These are phyloP conservation scores for Microcebus lehilahytsara DNA, from an alignment of 2,113 vertebrate species.

Conservation along the genomic window DNA sequence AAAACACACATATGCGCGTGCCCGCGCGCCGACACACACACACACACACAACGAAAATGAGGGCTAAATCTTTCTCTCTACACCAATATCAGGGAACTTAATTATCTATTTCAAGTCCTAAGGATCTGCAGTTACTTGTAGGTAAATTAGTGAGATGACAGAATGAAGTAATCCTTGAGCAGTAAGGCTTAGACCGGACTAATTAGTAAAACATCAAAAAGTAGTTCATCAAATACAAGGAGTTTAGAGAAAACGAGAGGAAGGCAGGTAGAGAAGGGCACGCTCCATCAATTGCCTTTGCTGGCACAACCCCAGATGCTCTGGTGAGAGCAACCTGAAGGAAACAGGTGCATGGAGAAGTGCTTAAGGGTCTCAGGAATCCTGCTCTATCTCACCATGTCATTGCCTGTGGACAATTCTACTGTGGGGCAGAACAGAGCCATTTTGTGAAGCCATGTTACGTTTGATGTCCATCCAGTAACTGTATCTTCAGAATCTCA, in stretches of 20 bases:
- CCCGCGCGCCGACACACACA: neutral
- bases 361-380: fast-evolving
- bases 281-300: too few relatives aligned
- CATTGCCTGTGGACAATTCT: neutral
- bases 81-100: neutral
- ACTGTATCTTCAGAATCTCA: neutral
- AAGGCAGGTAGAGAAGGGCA: neutral
- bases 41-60: neutral
- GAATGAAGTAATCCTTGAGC: neutral
- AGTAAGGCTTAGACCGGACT: neutral
- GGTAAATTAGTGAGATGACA: neutral
- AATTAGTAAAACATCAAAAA: neutral
- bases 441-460: neutral
- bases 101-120: neutral
- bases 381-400: neutral
- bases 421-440: neutral
- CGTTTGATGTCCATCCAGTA: too few relatives aligned
- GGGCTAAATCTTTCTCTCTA: neutral
- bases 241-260: neutral
- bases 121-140: neutral
- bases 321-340: neutral
- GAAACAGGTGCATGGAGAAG: too few relatives aligned
- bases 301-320: too few relatives aligned
- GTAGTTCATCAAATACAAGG: neutral
- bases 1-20: neutral